Evolutionary conservation across 2,113 vertebrate genomes (phyloP), one percentile per base, ranked within the genome.

Genomic region (Coryphaenoides rupestris): DNA sequence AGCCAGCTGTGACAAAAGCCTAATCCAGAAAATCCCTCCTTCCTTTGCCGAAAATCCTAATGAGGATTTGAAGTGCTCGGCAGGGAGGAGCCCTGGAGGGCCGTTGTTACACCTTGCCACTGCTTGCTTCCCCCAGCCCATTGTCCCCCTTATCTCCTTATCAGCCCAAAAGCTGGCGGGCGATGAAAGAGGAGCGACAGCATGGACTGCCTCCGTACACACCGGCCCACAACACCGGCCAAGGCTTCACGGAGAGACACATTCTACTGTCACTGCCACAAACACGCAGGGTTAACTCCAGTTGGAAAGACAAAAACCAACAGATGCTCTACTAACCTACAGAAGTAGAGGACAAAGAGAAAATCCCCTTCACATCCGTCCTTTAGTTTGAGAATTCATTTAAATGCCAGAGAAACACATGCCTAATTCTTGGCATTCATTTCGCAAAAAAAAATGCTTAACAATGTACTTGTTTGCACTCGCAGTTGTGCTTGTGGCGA

Each of bases 11-110:
- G 89, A 90, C 86, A 92, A 83, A 87, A 78, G 78, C 88, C 82
- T 93, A 92, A 91, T 86, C 82, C 81, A 84, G 74, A 78, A 89
- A 89, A 87, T 89, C 87, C 88, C 79, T 70, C 73, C 46, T 47
- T 88, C 88, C 88, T 90, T 87, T 87, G 82, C 87, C 83, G 83
- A 83, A 89, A 90, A 88, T 88, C 88, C 88, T 88, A 90, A 89
- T 87, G 87, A 89, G 79, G 80, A 93, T 85, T 81, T 90, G 85
- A 82, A 88, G 73, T 77, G 77, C 77, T 81, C 82, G 69, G 87
- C 85, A 76, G 79, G 72, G 78, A 78, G 85, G 84, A 77, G 78
- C 65, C 76, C 80, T 74, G 47, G 81, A 55, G 78, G 60, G 74
- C 59, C 75, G 71, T 74, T 89, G 82, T 87, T 82, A 77, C 68